Conservation (phyloP, 2,888 invertebrate genomes). For the Megamerina dolium region DNA sequence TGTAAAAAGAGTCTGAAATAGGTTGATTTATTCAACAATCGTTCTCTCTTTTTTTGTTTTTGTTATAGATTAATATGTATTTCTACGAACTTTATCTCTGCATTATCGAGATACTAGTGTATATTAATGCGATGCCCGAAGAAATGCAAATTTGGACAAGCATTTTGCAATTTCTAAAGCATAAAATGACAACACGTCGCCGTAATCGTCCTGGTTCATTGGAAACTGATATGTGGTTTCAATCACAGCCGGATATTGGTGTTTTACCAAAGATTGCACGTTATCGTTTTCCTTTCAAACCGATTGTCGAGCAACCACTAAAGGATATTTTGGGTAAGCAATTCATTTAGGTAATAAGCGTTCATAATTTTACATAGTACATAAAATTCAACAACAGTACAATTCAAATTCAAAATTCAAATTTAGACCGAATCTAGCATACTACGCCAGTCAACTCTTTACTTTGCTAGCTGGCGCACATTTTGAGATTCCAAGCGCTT, state of each 20-base stretch:
- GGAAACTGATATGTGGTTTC: slow-evolving; percentile 47
- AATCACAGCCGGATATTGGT: slow-evolving; percentile 40
- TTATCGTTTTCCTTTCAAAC: slow-evolving; percentile 47
- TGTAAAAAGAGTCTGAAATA: too few species aligned
- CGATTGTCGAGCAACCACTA: slow-evolving; percentile 41
- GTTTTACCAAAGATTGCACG: slow-evolving; percentile 47
- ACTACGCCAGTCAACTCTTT: too few species aligned
- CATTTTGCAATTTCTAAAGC: slow-evolving; percentile 44
- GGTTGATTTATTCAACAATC: too few species aligned
- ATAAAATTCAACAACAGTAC: too few species aligned
- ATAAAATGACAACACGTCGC: slow-evolving; percentile 45
- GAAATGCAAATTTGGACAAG: slow-evolving; percentile 45
- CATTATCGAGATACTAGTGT: slow-evolving; percentile 44
- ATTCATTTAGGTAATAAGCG: neutral
- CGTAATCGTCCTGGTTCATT: slow-evolving; percentile 41
- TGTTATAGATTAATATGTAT: slow-evolving; percentile 43
- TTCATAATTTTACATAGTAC: neutral
- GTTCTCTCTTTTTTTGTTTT: too few species aligned
- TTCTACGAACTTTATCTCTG: slow-evolving; percentile 49
- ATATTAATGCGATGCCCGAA: slow-evolving; percentile 37
- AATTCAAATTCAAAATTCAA: too few species aligned
- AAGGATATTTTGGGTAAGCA: slow-evolving; percentile 38
- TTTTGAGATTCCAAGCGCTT: too few species aligned
- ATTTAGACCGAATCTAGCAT: too few species aligned
- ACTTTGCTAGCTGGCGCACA: too few species aligned